Evolutionary conservation across 2,888 invertebrate species (phyloP).

Genomic region (Tipula helvola): DNA sequence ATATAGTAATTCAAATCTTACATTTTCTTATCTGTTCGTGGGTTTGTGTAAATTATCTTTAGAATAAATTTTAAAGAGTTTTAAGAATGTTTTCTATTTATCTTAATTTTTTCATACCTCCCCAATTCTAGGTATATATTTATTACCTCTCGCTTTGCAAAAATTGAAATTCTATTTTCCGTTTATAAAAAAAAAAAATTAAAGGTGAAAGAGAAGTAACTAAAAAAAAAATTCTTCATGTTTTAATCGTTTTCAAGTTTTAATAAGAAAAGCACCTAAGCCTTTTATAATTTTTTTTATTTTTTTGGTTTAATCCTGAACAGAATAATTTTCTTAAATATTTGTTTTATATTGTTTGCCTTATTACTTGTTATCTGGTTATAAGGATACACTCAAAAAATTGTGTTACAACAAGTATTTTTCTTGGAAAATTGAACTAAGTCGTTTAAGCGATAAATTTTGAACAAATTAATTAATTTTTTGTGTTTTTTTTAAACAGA

Average conservation of each 20-base stretch:
- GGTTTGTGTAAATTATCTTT: not conserved
- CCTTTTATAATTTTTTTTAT: not conserved
- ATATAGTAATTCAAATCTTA: too few relatives aligned
- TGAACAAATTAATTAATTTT: not conserved
- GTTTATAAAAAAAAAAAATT: not conserved
- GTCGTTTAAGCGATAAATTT: not conserved
- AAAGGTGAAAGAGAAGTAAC: not conserved
- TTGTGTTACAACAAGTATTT: not conserved
- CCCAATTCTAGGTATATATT: not conserved
- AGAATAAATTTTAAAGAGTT: not conserved
- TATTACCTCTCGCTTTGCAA: not conserved
- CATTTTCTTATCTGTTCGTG: too few relatives aligned
- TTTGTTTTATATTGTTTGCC: not conserved
- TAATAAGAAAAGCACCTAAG: not conserved
- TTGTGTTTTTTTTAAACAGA: not conserved
- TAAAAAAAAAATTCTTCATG: not conserved
- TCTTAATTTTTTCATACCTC: too few relatives aligned
- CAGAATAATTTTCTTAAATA: not conserved
- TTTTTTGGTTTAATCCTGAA: not conserved
- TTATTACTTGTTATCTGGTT: not conserved
- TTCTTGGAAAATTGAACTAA: not conserved
- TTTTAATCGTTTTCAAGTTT: not conserved
- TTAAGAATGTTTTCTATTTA: too few relatives aligned
- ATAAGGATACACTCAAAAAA: not conserved
- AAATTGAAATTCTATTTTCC: not conserved